Evolutionary conservation across 2,113 vertebrate species (phyloP).

Genomic region (Danionella cerebrum): DNA sequence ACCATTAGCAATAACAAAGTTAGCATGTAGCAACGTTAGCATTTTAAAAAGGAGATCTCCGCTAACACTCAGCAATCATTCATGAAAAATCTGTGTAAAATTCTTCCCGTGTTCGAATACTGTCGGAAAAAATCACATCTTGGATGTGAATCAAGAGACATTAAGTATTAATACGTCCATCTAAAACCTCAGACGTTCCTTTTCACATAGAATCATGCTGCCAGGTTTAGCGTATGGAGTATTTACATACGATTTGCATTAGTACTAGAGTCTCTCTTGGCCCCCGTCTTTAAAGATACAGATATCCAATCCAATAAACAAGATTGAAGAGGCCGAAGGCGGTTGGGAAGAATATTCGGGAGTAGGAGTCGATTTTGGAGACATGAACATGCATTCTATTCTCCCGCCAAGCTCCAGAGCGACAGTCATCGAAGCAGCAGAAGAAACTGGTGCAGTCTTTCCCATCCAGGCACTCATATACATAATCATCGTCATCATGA

Average conservation of each 20-base stretch:
- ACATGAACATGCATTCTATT: slow-evolving; percentile 92
- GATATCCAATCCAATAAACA: slow-evolving; percentile 93
- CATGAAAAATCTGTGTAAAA: not conserved
- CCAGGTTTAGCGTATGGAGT: slow-evolving; percentile 1
- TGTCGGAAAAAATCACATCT: not conserved
- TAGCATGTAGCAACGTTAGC: too few relatives aligned
- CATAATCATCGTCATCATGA: slow-evolving; percentile 74
- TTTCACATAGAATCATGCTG: not conserved
- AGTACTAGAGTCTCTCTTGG: slow-evolving; percentile 20
- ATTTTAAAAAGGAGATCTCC: too few relatives aligned
- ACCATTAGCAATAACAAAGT: too few relatives aligned
- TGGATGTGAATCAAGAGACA: not conserved
- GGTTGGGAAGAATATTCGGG: slow-evolving; percentile 92
- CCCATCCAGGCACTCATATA: slow-evolving; percentile 88
- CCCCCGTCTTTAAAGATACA: slow-evolving; percentile 76
- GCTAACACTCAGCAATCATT: too few relatives aligned
- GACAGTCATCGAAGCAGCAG: slow-evolving; percentile 94
- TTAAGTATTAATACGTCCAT: not conserved
- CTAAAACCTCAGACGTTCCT: not conserved
- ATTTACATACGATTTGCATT: slow-evolving; percentile 29
- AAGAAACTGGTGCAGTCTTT: slow-evolving; percentile 94
- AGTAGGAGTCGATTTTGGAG: slow-evolving; percentile 92
- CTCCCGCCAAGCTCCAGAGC: slow-evolving; percentile 86
- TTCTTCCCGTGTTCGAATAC: too few relatives aligned
- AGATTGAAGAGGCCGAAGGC: slow-evolving; percentile 93